These are phyloP conservation scores for Palythoa caribaeorum DNA, from an alignment of 92 coral and sea anemone genomes.

Conservation along the genomic window DNA sequence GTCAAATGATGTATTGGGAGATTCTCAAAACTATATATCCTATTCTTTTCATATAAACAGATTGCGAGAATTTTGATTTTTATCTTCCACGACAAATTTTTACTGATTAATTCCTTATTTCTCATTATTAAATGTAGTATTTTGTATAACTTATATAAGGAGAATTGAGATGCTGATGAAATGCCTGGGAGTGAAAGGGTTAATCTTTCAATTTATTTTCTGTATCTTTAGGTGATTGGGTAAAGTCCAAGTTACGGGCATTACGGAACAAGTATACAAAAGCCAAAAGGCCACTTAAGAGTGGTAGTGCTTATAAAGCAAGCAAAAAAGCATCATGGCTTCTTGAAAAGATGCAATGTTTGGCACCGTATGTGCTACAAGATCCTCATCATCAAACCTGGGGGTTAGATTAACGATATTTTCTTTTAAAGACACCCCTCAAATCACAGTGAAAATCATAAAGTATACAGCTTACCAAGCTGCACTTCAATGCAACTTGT, in stretches of 20 bases:
- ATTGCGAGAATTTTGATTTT: no score
- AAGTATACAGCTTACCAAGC: not conserved
- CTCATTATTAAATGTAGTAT: no score
- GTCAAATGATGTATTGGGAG: no score
- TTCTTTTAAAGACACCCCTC: not conserved
- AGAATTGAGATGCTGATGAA: no score
- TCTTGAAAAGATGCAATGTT: slow-evolving; percentile 13
- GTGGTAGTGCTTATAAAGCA: slow-evolving; percentile 16
- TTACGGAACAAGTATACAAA: not conserved
- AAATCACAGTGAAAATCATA: slow-evolving; percentile 6
- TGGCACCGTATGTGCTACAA: slow-evolving; percentile 19
- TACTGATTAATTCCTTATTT: no score
- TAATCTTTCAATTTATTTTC: not conserved
- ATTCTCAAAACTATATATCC: no score
- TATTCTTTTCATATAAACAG: no score
- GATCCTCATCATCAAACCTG: slow-evolving; percentile 18
- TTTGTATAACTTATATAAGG: no score
- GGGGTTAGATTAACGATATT: not conserved
- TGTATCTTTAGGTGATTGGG: not conserved
- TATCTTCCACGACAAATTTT: no score
- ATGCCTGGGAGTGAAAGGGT: not conserved
- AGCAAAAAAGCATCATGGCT: slow-evolving; percentile 16
- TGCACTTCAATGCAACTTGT: slow-evolving; percentile 18
- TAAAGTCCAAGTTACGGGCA: not conserved
- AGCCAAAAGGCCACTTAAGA: slow-evolving; percentile 7